Base-by-base conservation (phyloP, 2,888 invertebrate genomes). In the Eupithecia exiguata region DNA sequence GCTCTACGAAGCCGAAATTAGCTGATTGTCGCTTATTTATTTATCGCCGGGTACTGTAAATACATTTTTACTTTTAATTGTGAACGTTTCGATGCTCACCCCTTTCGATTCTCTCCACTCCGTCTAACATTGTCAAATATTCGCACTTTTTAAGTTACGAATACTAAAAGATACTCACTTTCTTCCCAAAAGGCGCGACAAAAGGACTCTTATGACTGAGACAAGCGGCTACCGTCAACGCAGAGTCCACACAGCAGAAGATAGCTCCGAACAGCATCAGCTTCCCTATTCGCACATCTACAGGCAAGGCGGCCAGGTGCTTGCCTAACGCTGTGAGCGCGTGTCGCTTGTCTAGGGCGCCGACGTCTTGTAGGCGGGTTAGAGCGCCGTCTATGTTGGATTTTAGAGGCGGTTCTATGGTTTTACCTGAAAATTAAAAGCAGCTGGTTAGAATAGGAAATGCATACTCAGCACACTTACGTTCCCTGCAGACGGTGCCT, bases 271-370 rank as follows among this genome's bases (percentile, higher is more conserved):
- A 98, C 10, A 99, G 89, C 95, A 99, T 97, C 79, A 99, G 95
- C 86, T 99, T 98, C n/a, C 98, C 98, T 81, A 98, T 97, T 81
- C 98, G 95, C 5, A 97, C 97, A 86, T 99, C 99, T 0, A 99
- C 97, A 0, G 99, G 99, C 73, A 99, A 89, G 0, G 97, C 96
- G 0, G 98, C 97, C 70, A 99, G 93, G 89, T 99, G 98, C 79
- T 97, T 96, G 0, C 99, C 99, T 9, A 99, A 90, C 0, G 98
- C 96, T 0, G 98, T 99, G 71, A 99, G 93, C 77, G 96, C 95
- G 80, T 96, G 96, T 0, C 95, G 93, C 70, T 95, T 95, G 92
- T 98, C 98, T 70, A 99, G 89, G 0, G 98, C 98, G 7, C 97
- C 97, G 0, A 97, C 96, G 86, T 97, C 96, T 86, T 97, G 96